A percentile compares a stretch with the other conserved stretches of the same genome.
Conservation (phyloP, 37 sponge, comb jelly and placozoan species). For the Cliona cf. orientalis region DNA sequence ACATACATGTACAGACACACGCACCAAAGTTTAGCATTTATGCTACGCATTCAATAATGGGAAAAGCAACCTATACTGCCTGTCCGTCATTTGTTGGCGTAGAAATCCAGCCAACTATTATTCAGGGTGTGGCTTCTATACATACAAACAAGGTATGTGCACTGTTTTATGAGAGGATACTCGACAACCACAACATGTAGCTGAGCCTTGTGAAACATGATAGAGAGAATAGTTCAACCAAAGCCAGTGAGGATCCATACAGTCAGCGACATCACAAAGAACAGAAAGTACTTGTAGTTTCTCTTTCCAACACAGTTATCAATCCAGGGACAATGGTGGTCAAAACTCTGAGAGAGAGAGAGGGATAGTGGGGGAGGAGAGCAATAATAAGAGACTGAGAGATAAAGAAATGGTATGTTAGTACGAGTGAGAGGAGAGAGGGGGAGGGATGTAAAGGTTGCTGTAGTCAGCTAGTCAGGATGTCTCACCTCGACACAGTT, state of each 20-base stretch:
- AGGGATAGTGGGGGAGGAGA: conserved; percentile 51
- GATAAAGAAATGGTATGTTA: conserved; percentile 26
- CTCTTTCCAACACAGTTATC: conserved; percentile 98
- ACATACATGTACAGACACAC: not conserved
- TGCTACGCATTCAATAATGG: too few species aligned
- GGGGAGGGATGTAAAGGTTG: not conserved
- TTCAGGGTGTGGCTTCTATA: not conserved
- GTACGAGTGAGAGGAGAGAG: not conserved
- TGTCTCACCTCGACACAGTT: conserved; percentile 93
- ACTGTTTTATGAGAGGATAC: conserved; percentile 59
- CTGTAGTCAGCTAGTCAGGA: too few species aligned
- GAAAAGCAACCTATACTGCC: too few species aligned
- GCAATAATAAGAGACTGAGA: conserved; percentile 51
- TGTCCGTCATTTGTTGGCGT: not conserved
- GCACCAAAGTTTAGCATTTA: too few species aligned
- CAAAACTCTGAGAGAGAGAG: conserved; percentile 86
- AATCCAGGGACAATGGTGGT: conserved; percentile 99
- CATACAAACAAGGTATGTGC: not conserved
- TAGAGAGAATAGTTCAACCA: conserved; percentile 65
- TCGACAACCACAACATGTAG: conserved; percentile 57
- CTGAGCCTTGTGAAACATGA: conserved; percentile 40
- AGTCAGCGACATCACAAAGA: conserved; percentile 86
- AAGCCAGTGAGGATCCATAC: conserved; percentile 80
- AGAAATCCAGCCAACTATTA: not conserved
- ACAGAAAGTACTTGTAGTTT: conserved; percentile 98